Conservation (phyloP, 1,140 invertebrate genomes). For the Drosophila pandora region DNA sequence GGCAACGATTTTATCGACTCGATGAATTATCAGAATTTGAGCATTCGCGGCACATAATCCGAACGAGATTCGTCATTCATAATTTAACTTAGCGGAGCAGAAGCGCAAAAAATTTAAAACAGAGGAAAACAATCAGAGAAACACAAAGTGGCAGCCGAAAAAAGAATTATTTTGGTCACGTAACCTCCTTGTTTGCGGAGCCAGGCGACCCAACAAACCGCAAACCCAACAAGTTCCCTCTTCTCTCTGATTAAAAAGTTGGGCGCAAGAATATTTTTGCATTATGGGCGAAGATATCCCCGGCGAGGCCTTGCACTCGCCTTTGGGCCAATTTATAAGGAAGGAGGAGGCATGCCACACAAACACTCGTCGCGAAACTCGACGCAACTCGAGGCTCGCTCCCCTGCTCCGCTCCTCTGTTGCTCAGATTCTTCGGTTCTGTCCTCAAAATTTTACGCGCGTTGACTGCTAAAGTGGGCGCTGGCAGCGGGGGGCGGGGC, state of each 20-base stretch:
- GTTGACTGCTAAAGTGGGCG: slow-evolving; percentile 67
- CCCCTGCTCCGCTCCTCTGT: slow-evolving; percentile 1
- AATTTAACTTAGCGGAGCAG: slow-evolving; percentile 52
- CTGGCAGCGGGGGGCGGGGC: background rate
- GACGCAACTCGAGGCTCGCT: slow-evolving; percentile 37
- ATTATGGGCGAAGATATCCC: slow-evolving; percentile 56
- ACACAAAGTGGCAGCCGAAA: slow-evolving; percentile 15
- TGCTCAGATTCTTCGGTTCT: slow-evolving; percentile 15
- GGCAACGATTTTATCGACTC: slow-evolving; percentile 1
- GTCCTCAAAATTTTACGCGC: slow-evolving; percentile 78
- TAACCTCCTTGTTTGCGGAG: slow-evolving; percentile 41
- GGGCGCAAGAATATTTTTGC: slow-evolving; percentile 51
- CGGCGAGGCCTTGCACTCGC: slow-evolving; percentile 52
- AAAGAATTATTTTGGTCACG: slow-evolving; percentile 69
- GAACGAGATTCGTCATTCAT: slow-evolving; percentile 51
- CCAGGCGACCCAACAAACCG: background rate
- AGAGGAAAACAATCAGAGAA: slow-evolving; percentile 55
- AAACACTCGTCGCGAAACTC: slow-evolving; percentile 50
- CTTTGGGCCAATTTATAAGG: slow-evolving; percentile 67
- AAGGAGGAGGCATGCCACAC: slow-evolving; percentile 27
- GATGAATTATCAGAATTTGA: background rate
- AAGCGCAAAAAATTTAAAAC: slow-evolving; percentile 26
- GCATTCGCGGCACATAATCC: slow-evolving; percentile 25
- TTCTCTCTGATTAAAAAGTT: slow-evolving; percentile 68
- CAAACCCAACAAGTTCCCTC: slow-evolving; percentile 25